A percentile compares a stretch with the other conserved stretches of the same genome.
Conservation (phyloP, 2,797 vertebrate genomes). For the Sebastes itinus region DNA sequence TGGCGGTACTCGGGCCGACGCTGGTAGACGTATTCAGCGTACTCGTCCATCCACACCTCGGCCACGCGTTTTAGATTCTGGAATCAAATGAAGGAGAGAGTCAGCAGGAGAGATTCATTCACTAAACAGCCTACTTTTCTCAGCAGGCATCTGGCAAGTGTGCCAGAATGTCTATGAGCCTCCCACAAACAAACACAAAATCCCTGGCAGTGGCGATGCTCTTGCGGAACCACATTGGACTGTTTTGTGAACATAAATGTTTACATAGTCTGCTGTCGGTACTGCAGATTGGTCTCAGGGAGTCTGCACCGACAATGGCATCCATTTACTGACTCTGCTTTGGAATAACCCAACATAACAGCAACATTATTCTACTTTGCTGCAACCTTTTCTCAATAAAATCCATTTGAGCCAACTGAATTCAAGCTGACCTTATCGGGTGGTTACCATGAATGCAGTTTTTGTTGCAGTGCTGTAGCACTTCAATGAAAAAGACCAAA, state of each 20-base stretch:
- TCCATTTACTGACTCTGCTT: not conserved
- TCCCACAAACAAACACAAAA: not conserved
- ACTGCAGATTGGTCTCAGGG: not conserved
- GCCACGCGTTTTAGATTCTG: conserved; percentile 98
- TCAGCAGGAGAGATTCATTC: not conserved
- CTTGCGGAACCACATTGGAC: not conserved
- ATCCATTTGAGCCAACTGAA: not conserved
- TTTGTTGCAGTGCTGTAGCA: not conserved
- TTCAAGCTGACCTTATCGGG: not conserved
- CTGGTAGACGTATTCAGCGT: conserved; percentile 94
- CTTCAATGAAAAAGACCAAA: not conserved
- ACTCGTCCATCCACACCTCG: conserved; percentile 99
- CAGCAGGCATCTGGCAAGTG: not conserved
- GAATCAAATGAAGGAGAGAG: not conserved
- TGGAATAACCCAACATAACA: not conserved
- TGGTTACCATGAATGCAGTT: not conserved
- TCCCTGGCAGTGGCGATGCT: not conserved
- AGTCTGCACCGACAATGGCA: not conserved
- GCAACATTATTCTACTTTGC: not conserved
- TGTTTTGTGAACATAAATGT: not conserved
- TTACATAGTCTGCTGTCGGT: not conserved
- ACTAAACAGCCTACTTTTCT: not conserved
- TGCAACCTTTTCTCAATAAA: not conserved
- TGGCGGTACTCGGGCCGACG: conserved; percentile 96
- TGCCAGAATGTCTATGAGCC: not conserved